A percentile compares a stretch with the other conserved stretches of the same genome.
Evolutionary conservation across 1,140 invertebrate genomes (phyloP).

Genomic region (Theocolax elegans): DNA sequence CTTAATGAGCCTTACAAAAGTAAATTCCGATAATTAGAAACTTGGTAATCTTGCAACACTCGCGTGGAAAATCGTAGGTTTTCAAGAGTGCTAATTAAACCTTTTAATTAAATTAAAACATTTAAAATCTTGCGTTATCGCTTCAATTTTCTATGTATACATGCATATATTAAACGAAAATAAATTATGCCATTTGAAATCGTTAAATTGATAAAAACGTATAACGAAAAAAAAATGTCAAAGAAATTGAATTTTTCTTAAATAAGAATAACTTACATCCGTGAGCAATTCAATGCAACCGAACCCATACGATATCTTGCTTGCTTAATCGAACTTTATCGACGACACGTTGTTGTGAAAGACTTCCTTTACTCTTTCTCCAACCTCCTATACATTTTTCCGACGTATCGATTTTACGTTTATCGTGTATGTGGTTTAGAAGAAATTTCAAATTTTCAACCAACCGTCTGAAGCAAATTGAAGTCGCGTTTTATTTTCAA

Average conservation of each 20-base stretch:
- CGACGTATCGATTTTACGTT: neutral
- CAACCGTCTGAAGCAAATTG: too few relatives aligned
- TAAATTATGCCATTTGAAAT: neutral
- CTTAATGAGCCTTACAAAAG: conserved; percentile 4
- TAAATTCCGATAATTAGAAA: conserved; percentile 9
- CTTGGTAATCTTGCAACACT: neutral
- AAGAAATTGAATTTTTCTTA: neutral
- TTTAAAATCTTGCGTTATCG: too few relatives aligned
- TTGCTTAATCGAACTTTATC: too few relatives aligned
- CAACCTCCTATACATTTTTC: neutral
- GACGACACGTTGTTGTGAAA: too few relatives aligned
- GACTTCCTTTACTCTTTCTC: too few relatives aligned
- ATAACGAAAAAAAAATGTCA: too few relatives aligned
- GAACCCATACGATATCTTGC: too few relatives aligned
- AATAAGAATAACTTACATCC: neutral
- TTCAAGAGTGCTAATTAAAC: conserved; percentile 5
- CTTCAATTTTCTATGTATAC: too few relatives aligned
- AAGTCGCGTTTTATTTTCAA: too few relatives aligned
- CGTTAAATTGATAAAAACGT: neutral
- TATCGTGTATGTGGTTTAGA: too few relatives aligned
- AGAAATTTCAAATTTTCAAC: too few relatives aligned
- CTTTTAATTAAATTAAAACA: conserved; percentile 15
- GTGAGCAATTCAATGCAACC: neutral
- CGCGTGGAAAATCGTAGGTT: neutral
- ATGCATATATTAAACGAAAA: too few relatives aligned